Percentiles rank a stretch among this genome's conserved stretches.
Evolutionary conservation across 2,888 invertebrate genomes (phyloP).

Genomic region (Aquatica leii): DNA sequence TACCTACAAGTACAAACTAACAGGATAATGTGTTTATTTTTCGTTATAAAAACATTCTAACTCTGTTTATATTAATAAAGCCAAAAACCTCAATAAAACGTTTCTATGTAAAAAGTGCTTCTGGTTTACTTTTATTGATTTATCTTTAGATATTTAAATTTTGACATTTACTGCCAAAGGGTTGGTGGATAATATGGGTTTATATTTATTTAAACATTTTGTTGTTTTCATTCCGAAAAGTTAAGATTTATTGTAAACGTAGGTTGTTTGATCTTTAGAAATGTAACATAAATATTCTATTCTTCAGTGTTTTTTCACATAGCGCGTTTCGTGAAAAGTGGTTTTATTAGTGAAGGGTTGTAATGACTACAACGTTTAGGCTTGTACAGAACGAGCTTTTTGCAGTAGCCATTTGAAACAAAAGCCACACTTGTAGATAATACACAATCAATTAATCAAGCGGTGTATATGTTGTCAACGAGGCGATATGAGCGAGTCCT

Average conservation of each 20-base stretch:
- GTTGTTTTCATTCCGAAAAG: background rate
- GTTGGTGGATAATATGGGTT: background rate
- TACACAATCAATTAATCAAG: slow-evolving; percentile 51
- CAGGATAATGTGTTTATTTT: too few relatives aligned
- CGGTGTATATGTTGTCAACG: slow-evolving; percentile 47
- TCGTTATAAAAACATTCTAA: too few relatives aligned
- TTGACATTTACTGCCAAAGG: background rate
- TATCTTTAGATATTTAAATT: background rate
- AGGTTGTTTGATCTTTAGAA: background rate
- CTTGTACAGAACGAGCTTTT: slow-evolving; percentile 28
- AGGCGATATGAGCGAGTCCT: slow-evolving; percentile 44
- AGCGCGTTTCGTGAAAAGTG: background rate
- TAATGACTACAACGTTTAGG: slow-evolving; percentile 21
- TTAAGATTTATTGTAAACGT: background rate
- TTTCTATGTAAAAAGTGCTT: too few relatives aligned
- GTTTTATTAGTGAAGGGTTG: slow-evolving; percentile 1
- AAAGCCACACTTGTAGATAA: slow-evolving; percentile 44
- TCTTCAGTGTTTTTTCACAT: background rate
- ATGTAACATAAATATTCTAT: slow-evolving; percentile 2
- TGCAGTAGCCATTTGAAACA: slow-evolving; percentile 38
- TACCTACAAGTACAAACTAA: too few relatives aligned
- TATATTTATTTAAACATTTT: slow-evolving; percentile 1
- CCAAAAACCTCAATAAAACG: too few relatives aligned
- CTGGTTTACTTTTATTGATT: background rate
- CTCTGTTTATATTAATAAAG: too few relatives aligned